Evolutionary conservation across 1,140 invertebrate species (phyloP).

Genomic region (Pachyrhynchus sulphureomaculatus): DNA sequence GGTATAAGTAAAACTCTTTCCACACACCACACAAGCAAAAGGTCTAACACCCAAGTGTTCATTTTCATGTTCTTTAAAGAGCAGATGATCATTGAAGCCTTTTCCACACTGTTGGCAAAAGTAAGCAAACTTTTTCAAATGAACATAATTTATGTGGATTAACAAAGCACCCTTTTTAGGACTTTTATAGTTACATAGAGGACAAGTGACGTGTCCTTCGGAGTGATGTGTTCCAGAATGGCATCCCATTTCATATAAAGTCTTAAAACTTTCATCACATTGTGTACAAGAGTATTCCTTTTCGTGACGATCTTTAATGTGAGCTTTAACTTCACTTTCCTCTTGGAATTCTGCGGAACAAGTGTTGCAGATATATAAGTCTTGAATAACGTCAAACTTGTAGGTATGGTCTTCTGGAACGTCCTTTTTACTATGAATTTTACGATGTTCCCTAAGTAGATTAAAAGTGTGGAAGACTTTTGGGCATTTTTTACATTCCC

Average conservation of each 20-base stretch:
- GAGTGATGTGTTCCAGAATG: conserved; percentile 25
- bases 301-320: conserved; percentile 44
- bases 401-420: conserved; percentile 25
- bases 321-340: conserved; percentile 33
- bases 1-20: conserved; percentile 58
- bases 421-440: conserved; percentile 16
- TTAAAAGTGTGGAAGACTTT: conserved; percentile 21
- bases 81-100: conserved; percentile 47
- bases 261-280: conserved; percentile 28
- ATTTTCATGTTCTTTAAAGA: conserved; percentile 58
- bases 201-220: conserved; percentile 26
- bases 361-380: conserved; percentile 34
- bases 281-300: conserved; percentile 27
- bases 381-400: conserved; percentile 26
- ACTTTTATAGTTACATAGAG: conserved; percentile 35
- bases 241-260: conserved; percentile 29
- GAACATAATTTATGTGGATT: conserved; percentile 36
- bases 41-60: conserved; percentile 68
- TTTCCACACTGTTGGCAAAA: conserved; percentile 55
- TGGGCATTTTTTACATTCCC: conserved; percentile 36
- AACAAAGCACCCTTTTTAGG: conserved; percentile 22
- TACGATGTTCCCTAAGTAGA: conserved; percentile 25
- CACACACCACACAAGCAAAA: conserved; percentile 63
- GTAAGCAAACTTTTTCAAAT: conserved; percentile 48
- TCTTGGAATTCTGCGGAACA: conserved; percentile 32